Percentiles rank a stretch among this genome's conserved stretches.
phyloP scores from a whole-genome alignment of 2,888 invertebrate genomes.

The Phragmatobia fuliginosa region DNA sequence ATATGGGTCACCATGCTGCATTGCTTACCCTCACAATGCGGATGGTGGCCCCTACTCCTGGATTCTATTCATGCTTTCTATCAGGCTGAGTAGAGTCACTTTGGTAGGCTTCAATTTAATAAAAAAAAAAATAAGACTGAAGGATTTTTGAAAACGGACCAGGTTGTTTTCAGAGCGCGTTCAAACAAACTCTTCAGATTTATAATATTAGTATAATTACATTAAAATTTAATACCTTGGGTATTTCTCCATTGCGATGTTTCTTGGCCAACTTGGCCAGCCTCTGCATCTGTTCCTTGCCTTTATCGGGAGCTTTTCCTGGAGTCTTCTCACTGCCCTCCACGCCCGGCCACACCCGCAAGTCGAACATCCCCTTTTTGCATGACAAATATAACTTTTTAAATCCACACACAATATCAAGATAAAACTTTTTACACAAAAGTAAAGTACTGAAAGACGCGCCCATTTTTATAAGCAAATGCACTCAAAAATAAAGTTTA shows the following conservation, averaged over 20 bases:
- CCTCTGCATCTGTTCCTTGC: slow-evolving; percentile 95
- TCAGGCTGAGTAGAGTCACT: too few relatives aligned
- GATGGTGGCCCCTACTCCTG: too few relatives aligned
- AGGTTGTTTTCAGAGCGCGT: too few relatives aligned
- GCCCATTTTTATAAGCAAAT: slow-evolving; percentile 60
- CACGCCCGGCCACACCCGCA: slow-evolving; percentile 96
- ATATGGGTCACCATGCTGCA: too few relatives aligned
- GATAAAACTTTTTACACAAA: slow-evolving; percentile 57
- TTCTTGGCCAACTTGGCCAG: slow-evolving; percentile 97
- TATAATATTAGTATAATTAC: too few relatives aligned
- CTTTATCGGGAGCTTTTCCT: slow-evolving; percentile 93
- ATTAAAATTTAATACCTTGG: slow-evolving; percentile 87
- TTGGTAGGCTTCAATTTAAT: too few relatives aligned
- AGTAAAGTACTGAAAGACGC: slow-evolving; percentile 55
- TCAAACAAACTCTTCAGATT: too few relatives aligned
- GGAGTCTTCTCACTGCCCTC: slow-evolving; percentile 94
- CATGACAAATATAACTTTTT: slow-evolving; percentile 57
- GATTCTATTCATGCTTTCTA: too few relatives aligned
- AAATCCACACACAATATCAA: slow-evolving; percentile 53
- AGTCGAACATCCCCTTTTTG: slow-evolving; percentile 92
- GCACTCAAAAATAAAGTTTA: not conserved
- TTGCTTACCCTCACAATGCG: too few relatives aligned
- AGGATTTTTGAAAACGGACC: too few relatives aligned
- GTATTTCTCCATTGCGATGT: slow-evolving; percentile 97
- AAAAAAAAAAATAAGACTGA: too few relatives aligned